Percentiles rank a stretch among this genome's conserved stretches.
Conservation (phyloP, 2,113 vertebrate genomes). For the Puffinus mauretanicus region DNA sequence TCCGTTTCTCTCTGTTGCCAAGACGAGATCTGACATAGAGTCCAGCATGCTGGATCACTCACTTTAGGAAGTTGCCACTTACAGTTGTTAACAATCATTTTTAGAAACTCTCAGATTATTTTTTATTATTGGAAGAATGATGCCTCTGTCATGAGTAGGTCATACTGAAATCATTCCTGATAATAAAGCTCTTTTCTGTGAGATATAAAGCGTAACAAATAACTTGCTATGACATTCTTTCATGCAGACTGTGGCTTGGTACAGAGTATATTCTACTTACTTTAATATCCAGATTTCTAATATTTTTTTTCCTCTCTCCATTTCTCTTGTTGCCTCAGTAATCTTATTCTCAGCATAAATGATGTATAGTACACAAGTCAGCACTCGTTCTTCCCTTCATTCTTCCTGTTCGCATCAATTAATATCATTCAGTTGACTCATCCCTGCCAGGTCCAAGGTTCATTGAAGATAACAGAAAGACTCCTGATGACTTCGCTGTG, state of each 20-base stretch:
- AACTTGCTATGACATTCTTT: not conserved
- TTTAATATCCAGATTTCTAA: not conserved
- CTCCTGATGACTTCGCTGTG: not conserved
- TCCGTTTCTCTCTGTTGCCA: not conserved
- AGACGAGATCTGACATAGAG: not conserved
- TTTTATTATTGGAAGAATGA: not conserved
- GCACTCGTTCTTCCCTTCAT: not conserved
- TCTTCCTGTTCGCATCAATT: not conserved
- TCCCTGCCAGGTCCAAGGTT: not conserved
- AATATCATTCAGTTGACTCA: not conserved
- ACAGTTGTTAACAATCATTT: not conserved
- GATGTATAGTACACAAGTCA: not conserved
- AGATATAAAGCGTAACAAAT: not conserved
- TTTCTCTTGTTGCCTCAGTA: not conserved
- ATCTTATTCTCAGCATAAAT: not conserved
- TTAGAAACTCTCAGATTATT: not conserved
- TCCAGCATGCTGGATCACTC: not conserved
- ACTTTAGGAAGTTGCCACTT: not conserved
- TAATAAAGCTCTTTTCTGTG: not conserved
- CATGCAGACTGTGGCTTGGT: not conserved
- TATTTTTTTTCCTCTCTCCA: not conserved
- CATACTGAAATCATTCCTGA: not conserved
- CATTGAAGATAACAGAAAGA: not conserved
- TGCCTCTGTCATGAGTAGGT: not conserved
- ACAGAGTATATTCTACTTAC: not conserved